Evolutionary conservation across 2,113 vertebrate species (phyloP), one percentile per base, ranked within the genome.

Genomic region (Rissa tridactyla): DNA sequence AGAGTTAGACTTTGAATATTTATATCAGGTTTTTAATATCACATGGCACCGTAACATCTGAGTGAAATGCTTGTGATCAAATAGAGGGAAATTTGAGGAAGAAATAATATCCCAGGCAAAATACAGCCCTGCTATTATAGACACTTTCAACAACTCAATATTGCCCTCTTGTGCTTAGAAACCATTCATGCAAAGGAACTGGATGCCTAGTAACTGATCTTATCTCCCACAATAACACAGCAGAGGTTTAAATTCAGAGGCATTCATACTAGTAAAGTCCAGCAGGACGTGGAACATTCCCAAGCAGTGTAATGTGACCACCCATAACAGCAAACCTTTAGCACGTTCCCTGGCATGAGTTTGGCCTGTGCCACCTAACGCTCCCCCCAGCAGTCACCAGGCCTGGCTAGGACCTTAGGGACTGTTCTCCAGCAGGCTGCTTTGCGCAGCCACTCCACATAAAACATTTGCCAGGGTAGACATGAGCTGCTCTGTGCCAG

Each of bases 111-210:
- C 47, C 60, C 71, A 79, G 47, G n/a, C 15, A 87, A 88, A 91
- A 82, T 6, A 65, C 19, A 77, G 51, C 12, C n/a, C 71, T 77
- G 70, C n/a, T 38, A 46, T 5, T 38, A n/a, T 1, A 62, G 71
- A 65, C 38, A 25, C 54, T 88, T 96, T 86, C 78, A 96, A 15
- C 92, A 93, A 97, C 82, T 92, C 96, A 96, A 96, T 77, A 96
- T 94, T 97, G 97, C 89, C 97, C 98, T 96, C 98, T 97, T 97
- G 97, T 97, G 97, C 96, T 86, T 75, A 75, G 4, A 93, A 91
- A 42, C 21, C 66, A 65, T 64, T 86, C 23, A 15, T 25, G 29
- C 88, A 94, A 65, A 90, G 49, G 66, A 91, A 69, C 57, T 1
- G 5, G 44, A 55, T 0, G 22, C n/a, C 2, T 1, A 19, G 42